Evolutionary conservation across 35 echinoderm and acorn worm genomes (phyloP).

Genomic region (Hemicentrotus pulcherrimus): DNA sequence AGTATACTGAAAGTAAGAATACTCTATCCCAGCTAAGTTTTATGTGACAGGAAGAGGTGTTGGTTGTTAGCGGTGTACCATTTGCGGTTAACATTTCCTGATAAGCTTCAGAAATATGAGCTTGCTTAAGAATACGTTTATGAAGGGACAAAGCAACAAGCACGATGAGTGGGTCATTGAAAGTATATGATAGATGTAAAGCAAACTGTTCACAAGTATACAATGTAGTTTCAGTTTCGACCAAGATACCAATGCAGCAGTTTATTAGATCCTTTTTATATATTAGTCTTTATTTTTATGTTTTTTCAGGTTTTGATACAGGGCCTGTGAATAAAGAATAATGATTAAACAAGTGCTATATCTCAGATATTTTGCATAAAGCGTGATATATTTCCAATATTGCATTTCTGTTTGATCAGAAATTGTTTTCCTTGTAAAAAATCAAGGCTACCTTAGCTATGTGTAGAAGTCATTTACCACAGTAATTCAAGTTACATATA

Average conservation of each 20-base stretch:
- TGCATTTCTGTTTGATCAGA: too few relatives aligned
- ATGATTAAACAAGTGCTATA: too few relatives aligned
- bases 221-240: not conserved
- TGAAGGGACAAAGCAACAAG: too few relatives aligned
- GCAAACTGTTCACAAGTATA: not conserved
- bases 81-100: not conserved
- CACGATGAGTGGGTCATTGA: too few relatives aligned
- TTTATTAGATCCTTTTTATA: not conserved
- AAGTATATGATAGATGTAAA: too few relatives aligned
- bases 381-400: too few relatives aligned
- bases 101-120: not conserved
- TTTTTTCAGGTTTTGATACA: not conserved
- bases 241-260: not conserved
- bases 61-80: not conserved
- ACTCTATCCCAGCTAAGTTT: not conserved
- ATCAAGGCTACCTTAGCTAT: too few relatives aligned
- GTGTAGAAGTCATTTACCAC: too few relatives aligned
- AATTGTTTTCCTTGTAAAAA: too few relatives aligned
- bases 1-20: not conserved
- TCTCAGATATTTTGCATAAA: too few relatives aligned
- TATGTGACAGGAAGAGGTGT: not conserved
- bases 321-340: not conserved
- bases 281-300: not conserved
- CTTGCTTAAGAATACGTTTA: not conserved
- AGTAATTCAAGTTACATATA: too few relatives aligned